Evolutionary conservation across 1,140 invertebrate species (phyloP), one percentile per base, ranked within the genome.

Genomic region (Halesus radiatus): DNA sequence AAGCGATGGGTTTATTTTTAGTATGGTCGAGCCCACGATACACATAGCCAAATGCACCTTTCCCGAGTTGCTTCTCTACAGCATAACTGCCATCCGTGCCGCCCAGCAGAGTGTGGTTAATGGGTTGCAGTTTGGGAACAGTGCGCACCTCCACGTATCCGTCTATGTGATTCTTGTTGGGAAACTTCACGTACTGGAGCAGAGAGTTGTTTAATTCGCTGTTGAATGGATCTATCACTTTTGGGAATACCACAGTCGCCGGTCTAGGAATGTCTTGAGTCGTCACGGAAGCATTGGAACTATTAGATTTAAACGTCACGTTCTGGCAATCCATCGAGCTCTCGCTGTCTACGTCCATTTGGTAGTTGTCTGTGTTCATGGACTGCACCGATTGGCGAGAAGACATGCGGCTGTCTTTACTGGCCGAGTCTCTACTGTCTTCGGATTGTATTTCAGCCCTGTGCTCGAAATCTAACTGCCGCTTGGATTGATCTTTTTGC

Each of bases 11-110:
- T 80, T 91, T 91, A 82, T 92, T 91, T 10, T 88, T 92, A 81
- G 90, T 89, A 15, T 89, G 76, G 84, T 92, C 90, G n/a, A 88
- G 82, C 81, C 90, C 93, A 84, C 94, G 90, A 83, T 91, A 94
- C 68, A 95, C 93, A 18, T 92, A 92, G 53, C 94, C 94, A 84
- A 94, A 95, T 72, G 93, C 92, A 66, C 94, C 94, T 89, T 95
- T 94, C 20, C 93, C 94, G 82, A 95, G 88, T 85, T 93, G 90
- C 88, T 94, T 95, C 62, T 92, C 90, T 79, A 95, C 90, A 68
- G 93, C 89, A 84, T 94, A 94, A 81, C 88, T 88, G 52, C 10
- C 29, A 2, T 73, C 62, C 80, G 92, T 91, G 82, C 88, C 89
- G 79, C 92, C 91, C 62, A 92, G 85, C 58, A 84, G 84, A 8